phyloP scores from a whole-genome alignment of 2,888 invertebrate species.

The Cyclophora albipunctata region DNA sequence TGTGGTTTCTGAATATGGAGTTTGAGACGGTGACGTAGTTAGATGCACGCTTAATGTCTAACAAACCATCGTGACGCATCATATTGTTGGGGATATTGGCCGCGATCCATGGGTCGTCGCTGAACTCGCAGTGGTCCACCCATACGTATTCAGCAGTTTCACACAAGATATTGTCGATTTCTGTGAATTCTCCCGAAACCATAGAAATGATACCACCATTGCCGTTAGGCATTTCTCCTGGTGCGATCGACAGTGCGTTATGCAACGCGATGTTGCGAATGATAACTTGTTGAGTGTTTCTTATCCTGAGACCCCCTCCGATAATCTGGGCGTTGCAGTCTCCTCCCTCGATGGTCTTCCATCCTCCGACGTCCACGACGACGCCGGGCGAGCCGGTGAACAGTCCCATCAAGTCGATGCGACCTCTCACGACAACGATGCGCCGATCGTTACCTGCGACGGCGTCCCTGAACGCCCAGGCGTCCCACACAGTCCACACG shows the following conservation, averaged over 20 bases:
- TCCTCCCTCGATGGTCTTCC: conserved; percentile 4
- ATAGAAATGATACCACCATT: conserved; percentile 5
- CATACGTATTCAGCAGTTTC: conserved; percentile 1
- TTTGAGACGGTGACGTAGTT: conserved; percentile 6
- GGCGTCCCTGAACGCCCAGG: conserved; percentile 7
- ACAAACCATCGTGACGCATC: conserved; percentile 9
- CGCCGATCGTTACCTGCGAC: neutral
- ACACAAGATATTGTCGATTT: conserved; percentile 2
- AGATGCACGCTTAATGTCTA: conserved; percentile 5
- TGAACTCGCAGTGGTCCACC: conserved; percentile 9
- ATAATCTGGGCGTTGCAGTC: conserved; percentile 5
- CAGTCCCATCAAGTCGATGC: conserved; percentile 3
- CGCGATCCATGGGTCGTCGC: conserved; percentile 9
- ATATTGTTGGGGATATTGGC: neutral
- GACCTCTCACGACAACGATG: conserved; percentile 2
- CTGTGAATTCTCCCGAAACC: conserved; percentile 2
- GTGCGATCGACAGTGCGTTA: conserved; percentile 4
- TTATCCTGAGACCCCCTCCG: conserved; percentile 3
- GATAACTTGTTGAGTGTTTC: conserved; percentile 1
- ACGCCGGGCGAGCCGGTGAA: conserved; percentile 8
- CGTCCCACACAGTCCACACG: conserved; percentile 8
- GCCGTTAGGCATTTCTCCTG: conserved; percentile 8
- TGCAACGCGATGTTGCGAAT: conserved; percentile 5
- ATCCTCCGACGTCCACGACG: conserved; percentile 1
- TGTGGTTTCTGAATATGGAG: conserved; percentile 10